phyloP scores from a whole-genome alignment of 2,113 vertebrate species.

The Strix uralensis region DNA sequence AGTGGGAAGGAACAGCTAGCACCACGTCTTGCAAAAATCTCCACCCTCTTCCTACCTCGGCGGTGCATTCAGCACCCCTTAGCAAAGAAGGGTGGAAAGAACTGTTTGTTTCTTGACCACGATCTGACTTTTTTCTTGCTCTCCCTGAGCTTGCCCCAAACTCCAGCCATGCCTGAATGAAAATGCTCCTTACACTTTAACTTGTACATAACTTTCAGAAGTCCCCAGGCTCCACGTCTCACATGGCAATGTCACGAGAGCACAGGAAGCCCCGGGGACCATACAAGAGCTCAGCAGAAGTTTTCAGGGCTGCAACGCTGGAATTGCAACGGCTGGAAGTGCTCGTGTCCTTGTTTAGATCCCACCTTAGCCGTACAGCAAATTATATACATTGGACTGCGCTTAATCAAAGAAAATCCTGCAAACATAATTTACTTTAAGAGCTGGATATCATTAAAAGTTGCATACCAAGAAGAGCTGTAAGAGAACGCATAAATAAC shows the following conservation, averaged over 20 bases:
- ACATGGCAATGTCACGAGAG: neutral
- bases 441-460: neutral
- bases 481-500: neutral
- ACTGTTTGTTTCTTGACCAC: neutral
- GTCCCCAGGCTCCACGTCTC: neutral
- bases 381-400: neutral
- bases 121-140: neutral
- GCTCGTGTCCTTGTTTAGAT: neutral
- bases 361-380: neutral
- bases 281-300: neutral
- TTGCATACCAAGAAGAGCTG: neutral
- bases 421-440: neutral
- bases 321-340: fast-evolving
- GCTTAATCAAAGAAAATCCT: neutral
- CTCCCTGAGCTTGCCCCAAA: fast-evolving
- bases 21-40: neutral
- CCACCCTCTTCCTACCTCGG: neutral
- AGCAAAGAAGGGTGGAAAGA: neutral
- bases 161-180: neutral
- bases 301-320: neutral
- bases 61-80: neutral
- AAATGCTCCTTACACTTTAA: neutral
- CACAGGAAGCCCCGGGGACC: neutral
- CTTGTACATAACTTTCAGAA: neutral
- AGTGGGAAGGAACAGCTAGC: neutral